phyloP scores from a whole-genome alignment of 2,888 invertebrate species.

The Itoplectis maculator region DNA sequence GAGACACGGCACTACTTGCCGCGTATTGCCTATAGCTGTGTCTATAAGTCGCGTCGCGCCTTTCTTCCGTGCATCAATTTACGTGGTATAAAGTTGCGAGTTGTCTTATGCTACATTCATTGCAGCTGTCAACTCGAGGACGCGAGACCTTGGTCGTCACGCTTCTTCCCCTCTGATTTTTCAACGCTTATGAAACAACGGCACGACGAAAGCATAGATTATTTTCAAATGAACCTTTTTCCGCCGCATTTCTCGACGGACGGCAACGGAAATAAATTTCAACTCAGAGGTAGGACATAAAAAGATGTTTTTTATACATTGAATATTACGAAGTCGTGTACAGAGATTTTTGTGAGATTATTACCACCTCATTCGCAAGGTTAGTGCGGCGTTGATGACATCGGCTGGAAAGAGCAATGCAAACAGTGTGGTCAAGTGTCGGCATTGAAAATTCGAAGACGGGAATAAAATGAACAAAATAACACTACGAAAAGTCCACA shows the following conservation, averaged over 20 bases:
- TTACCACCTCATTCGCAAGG: background rate
- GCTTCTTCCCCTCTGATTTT: background rate
- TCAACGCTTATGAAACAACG: background rate
- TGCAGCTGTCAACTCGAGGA: background rate
- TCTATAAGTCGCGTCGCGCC: background rate
- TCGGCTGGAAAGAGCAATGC: conserved; percentile 12
- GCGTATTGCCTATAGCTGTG: background rate
- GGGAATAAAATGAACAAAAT: conserved; percentile 2
- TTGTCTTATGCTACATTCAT: background rate
- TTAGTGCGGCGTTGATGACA: too few species aligned
- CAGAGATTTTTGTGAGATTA: conserved; percentile 4
- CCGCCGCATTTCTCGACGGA: too few species aligned
- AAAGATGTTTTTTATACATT: conserved; percentile 9
- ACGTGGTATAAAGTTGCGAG: background rate
- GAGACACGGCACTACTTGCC: background rate
- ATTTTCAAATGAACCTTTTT: too few species aligned
- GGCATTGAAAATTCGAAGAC: background rate
- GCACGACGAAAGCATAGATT: too few species aligned
- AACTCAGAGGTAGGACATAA: background rate
- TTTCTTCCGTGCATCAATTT: background rate
- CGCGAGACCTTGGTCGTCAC: background rate
- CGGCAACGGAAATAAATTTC: background rate
- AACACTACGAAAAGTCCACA: background rate
- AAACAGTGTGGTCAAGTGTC: background rate
- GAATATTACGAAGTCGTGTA: background rate